Evolutionary conservation across 37 sponge, comb jelly and placozoan species (phyloP), one percentile per base, ranked within the genome.

Genomic region (Halichondria panicea): DNA sequence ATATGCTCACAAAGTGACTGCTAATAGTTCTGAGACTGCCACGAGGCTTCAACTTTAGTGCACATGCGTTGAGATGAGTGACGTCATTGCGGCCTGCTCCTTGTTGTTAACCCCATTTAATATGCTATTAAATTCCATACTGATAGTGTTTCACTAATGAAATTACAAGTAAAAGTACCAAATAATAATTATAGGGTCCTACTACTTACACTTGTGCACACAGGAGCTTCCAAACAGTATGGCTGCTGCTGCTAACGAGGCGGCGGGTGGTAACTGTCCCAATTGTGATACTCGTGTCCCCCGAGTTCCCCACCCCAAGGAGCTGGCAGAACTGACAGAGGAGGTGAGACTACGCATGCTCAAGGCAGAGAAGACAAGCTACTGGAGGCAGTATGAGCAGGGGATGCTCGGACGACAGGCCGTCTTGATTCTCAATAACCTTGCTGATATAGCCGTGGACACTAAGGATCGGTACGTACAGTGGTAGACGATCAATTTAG

Each of bases 351-450:
- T 66, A 28, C 61, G 88, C 54, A 82, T 89, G 55, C 76, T 92
- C 76, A 96, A 90, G 70, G 93, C 91, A 48, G 82, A 90, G 80
- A 96, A 90, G 85, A 92, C 79, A 19, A 92, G 91, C 77, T 90
- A 93, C 69, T 96, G 97, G 97, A 87, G 75, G 48, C 97, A 96
- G 88, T 96, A 87, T 68, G 90, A 91, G 57, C 84, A 82, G 28
- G 97, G 97, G 31, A 81, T 92, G 78, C 70, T 96, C 41, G 83
- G 87, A 9, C 73, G 87, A 62, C 85, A 92, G n/a, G 93, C 93
- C 18, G 90, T 89, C n/a, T 61, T 89, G 53, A 71, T 86, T 2
- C 81, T 96, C 40, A 74, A 57, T 41, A 79, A 80, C 41, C 71
- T 87, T 18, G 93, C 93, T 55, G 97, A 96, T 55, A 71, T 72